Percentiles rank a stretch among this genome's conserved stretches.
These are phyloP conservation scores for Carassius gibelio DNA, from an alignment of 2,113 vertebrate species.

Conservation along the genomic window DNA sequence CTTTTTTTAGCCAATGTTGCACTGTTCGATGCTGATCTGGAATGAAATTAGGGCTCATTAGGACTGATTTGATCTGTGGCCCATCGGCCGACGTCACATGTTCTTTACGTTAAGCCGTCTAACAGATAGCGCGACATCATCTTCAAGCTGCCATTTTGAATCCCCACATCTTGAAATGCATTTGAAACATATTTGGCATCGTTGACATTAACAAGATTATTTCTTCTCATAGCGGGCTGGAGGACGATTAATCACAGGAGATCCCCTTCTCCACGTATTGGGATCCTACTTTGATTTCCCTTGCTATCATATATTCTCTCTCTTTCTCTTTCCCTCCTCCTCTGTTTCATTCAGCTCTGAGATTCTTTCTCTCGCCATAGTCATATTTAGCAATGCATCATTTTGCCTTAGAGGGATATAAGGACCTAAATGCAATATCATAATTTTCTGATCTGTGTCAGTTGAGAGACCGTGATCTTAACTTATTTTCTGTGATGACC, in stretches of 20 bases:
- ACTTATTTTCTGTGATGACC: slow-evolving; percentile 28
- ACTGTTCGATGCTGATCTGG: slow-evolving; percentile 19
- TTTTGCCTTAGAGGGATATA: slow-evolving; percentile 39
- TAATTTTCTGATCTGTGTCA: slow-evolving; percentile 45
- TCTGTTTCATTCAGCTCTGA: neutral
- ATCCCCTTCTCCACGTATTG: slow-evolving; percentile 25
- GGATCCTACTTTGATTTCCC: slow-evolving; percentile 7
- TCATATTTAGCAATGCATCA: slow-evolving; percentile 47
- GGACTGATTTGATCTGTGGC: slow-evolving; percentile 46
- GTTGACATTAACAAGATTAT: slow-evolving; percentile 36
- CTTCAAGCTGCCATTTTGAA: slow-evolving; percentile 12
- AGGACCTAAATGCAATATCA: slow-evolving; percentile 46
- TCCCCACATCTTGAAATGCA: neutral
- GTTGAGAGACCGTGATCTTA: slow-evolving; percentile 29
- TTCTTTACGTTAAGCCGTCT: slow-evolving; percentile 1
- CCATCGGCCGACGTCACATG: neutral
- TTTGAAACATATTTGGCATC: neutral
- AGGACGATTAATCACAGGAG: slow-evolving; percentile 25
- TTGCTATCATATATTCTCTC: neutral
- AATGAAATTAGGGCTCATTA: slow-evolving; percentile 55
- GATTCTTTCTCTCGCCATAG: slow-evolving; percentile 1
- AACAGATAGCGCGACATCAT: neutral
- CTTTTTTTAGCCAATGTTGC: neutral
- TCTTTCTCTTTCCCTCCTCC: slow-evolving; percentile 20
- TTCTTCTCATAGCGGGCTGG: slow-evolving; percentile 11